Evolutionary conservation across 2,113 vertebrate genomes (phyloP).

Genomic region (Tachysurus fulvidraco): DNA sequence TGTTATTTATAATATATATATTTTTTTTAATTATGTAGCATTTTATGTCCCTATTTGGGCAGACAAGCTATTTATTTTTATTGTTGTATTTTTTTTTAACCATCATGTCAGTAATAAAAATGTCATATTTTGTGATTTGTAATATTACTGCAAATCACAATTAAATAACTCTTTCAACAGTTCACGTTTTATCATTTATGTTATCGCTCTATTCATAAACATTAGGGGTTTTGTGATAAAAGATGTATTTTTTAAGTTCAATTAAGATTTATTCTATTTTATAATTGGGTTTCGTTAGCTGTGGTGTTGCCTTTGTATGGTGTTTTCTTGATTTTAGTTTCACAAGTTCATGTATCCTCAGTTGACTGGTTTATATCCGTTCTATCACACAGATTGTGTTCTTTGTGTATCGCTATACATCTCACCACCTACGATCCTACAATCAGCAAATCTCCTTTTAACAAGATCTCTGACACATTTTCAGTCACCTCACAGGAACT

Average conservation of each 20-base stretch:
- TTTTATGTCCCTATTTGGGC: not conserved
- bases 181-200: not conserved
- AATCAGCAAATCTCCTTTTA: not conserved
- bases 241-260: not conserved
- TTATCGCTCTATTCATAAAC: not conserved
- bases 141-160: not conserved
- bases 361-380: not conserved
- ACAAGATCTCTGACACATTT: slow-evolving; percentile 11
- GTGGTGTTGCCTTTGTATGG: not conserved
- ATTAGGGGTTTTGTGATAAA: not conserved
- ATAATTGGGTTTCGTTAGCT: not conserved
- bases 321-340: not conserved
- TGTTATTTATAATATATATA: not conserved
- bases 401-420: not conserved
- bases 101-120: not conserved
- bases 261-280: too few relatives aligned
- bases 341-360: not conserved
- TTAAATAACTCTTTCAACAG: not conserved
- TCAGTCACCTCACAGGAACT: slow-evolving; percentile 1
- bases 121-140: not conserved
- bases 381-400: not conserved
- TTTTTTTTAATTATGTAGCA: not conserved
- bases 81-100: not conserved
- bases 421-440: not conserved
- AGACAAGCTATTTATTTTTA: not conserved